Evolutionary conservation across 30 jellyfish, hydroid and myxozoan species (phyloP).

Genomic region (Aurelia sp.): DNA sequence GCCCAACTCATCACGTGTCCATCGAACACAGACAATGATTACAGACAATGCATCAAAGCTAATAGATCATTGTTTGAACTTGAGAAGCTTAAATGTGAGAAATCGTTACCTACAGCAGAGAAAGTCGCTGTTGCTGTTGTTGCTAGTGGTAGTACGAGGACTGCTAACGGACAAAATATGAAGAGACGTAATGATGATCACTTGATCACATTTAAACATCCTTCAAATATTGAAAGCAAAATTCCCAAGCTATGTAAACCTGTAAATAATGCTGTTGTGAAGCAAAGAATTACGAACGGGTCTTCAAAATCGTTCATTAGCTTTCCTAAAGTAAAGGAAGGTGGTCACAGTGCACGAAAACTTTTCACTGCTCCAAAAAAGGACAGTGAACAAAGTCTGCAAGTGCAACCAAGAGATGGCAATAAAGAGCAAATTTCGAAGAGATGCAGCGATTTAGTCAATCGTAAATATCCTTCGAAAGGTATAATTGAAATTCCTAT

Average conservation of each 20-base stretch:
- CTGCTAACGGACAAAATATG: background rate
- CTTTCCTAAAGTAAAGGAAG: too few species aligned
- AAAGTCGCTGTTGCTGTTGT: background rate
- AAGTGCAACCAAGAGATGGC: background rate
- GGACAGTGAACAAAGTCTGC: background rate
- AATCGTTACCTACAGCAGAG: background rate
- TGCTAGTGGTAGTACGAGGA: background rate
- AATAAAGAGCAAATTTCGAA: background rate
- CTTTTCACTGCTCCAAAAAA: too few species aligned
- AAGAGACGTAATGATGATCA: too few species aligned
- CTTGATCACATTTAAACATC: too few species aligned
- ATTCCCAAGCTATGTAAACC: background rate
- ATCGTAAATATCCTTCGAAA: too few species aligned
- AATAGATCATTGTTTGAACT: conserved; percentile 4
- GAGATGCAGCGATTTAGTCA: background rate
- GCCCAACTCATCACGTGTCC: background rate
- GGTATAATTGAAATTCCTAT: too few species aligned
- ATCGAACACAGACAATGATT: background rate
- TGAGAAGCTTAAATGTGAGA: background rate
- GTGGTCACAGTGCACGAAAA: too few species aligned
- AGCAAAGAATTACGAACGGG: background rate
- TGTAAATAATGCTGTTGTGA: background rate
- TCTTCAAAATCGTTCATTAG: too few species aligned
- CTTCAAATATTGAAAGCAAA: background rate
- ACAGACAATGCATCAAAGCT: background rate